Evolutionary conservation across 2,888 invertebrate genomes (phyloP).

Genomic region (Drosophila setosimentum): DNA sequence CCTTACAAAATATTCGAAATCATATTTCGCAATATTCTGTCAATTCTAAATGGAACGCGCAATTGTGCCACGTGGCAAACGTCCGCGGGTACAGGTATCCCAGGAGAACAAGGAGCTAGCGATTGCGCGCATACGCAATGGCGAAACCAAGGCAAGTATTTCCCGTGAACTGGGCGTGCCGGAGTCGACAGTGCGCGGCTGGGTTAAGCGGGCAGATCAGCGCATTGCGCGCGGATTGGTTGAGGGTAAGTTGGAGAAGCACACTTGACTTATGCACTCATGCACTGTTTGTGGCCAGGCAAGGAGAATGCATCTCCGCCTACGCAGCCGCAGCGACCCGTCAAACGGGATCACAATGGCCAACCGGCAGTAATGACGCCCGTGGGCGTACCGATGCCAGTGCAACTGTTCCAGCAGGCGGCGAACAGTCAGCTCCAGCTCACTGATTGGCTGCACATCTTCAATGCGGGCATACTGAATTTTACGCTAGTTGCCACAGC

Average conservation of each 20-base stretch:
- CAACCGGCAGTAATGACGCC: neutral
- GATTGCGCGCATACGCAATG: slow-evolving; percentile 67
- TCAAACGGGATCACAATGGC: slow-evolving; percentile 55
- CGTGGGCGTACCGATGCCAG: slow-evolving; percentile 21
- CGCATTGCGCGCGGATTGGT: slow-evolving; percentile 51
- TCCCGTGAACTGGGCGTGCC: slow-evolving; percentile 72
- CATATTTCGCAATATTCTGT: neutral
- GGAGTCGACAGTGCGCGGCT: slow-evolving; percentile 71
- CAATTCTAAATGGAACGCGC: slow-evolving; percentile 46
- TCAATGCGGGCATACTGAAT: slow-evolving; percentile 69
- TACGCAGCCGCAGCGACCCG: slow-evolving; percentile 15
- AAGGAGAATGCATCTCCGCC: neutral
- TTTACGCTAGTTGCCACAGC: slow-evolving; percentile 68
- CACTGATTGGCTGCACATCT: slow-evolving; percentile 60
- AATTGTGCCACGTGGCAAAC: slow-evolving; percentile 61
- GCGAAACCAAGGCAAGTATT: slow-evolving; percentile 72
- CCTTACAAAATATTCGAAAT: neutral
- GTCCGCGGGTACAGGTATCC: slow-evolving; percentile 68
- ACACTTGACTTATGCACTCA: neutral
- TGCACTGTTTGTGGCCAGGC: neutral
- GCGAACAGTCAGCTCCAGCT: slow-evolving; percentile 47
- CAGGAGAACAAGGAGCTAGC: slow-evolving; percentile 66
- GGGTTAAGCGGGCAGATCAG: slow-evolving; percentile 72
- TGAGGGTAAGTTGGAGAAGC: slow-evolving; percentile 42
- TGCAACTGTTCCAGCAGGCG: slow-evolving; percentile 32